Conservation (phyloP, 23 tunicate genomes). For the Halocynthia aurantium region DNA sequence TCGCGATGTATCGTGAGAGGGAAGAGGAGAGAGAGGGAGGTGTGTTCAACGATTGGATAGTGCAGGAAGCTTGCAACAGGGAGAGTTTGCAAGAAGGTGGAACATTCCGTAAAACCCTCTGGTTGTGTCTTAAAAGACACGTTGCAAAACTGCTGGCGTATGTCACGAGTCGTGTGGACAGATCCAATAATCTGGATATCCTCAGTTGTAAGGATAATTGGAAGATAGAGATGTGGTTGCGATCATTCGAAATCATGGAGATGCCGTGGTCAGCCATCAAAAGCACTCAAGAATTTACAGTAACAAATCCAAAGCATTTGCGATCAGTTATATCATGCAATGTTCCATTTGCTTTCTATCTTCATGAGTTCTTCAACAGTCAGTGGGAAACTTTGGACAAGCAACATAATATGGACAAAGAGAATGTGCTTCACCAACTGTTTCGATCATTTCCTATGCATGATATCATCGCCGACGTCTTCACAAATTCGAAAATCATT, state of each 20-base stretch:
- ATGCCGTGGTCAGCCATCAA: conserved; percentile 1
- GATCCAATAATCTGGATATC: conserved; percentile 35
- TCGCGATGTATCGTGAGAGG: not conserved
- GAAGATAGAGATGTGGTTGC: conserved; percentile 30
- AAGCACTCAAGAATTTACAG: not conserved
- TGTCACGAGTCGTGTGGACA: conserved; percentile 31
- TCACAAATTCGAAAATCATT: not conserved
- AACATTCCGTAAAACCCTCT: conserved; percentile 49
- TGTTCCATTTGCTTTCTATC: conserved; percentile 10
- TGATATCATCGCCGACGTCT: not conserved
- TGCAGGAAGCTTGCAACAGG: conserved; percentile 43
- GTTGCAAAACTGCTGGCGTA: conserved; percentile 35
- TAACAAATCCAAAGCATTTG: not conserved
- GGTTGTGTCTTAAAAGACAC: conserved; percentile 47
- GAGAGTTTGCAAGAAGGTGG: conserved; percentile 76
- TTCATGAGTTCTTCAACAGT: conserved; percentile 3
- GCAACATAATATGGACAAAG: not conserved
- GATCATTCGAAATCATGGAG: conserved; percentile 8
- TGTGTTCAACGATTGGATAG: conserved; percentile 23
- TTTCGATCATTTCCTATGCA: not conserved
- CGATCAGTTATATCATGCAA: not conserved
- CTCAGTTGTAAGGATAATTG: not conserved
- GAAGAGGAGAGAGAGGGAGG: conserved; percentile 4
- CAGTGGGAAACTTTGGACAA: not conserved
- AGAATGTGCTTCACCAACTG: not conserved